phyloP scores from a whole-genome alignment of 2,888 invertebrate species.

The Hypercompe scribonia region DNA sequence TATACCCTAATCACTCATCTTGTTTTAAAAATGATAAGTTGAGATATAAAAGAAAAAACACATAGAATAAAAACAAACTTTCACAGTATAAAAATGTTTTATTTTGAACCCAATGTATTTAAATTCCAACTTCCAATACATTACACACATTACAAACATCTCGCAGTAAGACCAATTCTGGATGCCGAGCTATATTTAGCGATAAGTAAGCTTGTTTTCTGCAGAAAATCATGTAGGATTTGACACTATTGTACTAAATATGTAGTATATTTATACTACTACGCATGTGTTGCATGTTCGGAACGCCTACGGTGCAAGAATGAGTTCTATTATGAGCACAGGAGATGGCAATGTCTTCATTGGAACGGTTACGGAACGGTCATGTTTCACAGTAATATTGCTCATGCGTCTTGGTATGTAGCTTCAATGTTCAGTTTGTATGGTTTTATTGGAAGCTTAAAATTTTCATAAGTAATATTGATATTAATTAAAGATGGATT shows the following conservation, averaged over 20 bases:
- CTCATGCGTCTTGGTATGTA: neutral
- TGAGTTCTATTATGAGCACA: slow-evolving; percentile 30
- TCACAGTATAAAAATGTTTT: neutral
- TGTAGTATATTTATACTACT: slow-evolving; percentile 48
- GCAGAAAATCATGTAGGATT: slow-evolving; percentile 42
- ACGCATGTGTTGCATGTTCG: slow-evolving; percentile 43
- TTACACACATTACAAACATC: neutral
- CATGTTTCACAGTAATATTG: slow-evolving; percentile 7
- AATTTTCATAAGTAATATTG: no score
- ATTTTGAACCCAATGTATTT: neutral
- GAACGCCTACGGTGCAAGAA: slow-evolving; percentile 47
- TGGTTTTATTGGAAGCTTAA: neutral
- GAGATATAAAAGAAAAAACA: neutral
- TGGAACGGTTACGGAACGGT: slow-evolving; percentile 10
- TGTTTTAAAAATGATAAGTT: neutral
- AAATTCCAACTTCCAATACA: neutral
- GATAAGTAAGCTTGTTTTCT: neutral
- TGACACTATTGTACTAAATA: slow-evolving; percentile 50
- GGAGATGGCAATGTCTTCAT: slow-evolving; percentile 46
- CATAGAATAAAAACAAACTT: neutral
- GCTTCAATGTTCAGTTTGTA: slow-evolving; percentile 17
- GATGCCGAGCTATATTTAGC: slow-evolving; percentile 7
- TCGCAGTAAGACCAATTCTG: neutral
- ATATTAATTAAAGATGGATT: no score
- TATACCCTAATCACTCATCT: no score